These are phyloP conservation scores for Lysandra bellargus DNA, from an alignment of 2,888 invertebrate genomes.

Conservation along the genomic window DNA sequence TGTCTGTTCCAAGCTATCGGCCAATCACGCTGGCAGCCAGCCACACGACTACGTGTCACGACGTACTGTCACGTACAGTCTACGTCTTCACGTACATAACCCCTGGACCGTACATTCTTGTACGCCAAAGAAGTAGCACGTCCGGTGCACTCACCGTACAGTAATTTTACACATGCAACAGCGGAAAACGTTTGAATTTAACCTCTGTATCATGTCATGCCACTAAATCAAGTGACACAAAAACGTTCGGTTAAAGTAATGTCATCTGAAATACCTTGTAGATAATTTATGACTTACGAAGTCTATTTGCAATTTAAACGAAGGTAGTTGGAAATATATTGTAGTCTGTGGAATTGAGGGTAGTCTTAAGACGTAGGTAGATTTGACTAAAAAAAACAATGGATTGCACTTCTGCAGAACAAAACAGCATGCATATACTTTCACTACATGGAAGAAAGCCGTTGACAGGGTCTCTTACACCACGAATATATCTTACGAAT, in stretches of 20 bases:
- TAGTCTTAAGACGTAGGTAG: no score
- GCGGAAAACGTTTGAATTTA: conserved; percentile 4
- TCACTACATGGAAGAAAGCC: no score
- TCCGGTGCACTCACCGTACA: not conserved
- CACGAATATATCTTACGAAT: no score
- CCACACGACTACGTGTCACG: conserved; percentile 16
- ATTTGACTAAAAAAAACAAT: no score
- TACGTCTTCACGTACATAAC: not conserved
- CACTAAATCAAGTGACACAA: conserved; percentile 11
- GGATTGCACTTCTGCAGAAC: no score
- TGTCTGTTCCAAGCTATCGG: conserved; percentile 31
- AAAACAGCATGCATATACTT: no score
- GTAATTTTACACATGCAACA: conserved; percentile 10
- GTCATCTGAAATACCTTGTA: not conserved
- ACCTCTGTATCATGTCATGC: conserved; percentile 11
- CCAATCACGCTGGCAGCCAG: conserved; percentile 23
- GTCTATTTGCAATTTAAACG: conserved; percentile 9
- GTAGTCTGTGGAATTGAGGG: not conserved
- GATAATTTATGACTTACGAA: not conserved
- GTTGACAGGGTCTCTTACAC: no score
- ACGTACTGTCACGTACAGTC: not conserved
- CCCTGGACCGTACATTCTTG: not conserved
- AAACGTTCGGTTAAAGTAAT: not conserved
- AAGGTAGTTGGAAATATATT: not conserved
- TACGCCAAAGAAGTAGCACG: not conserved